These are phyloP conservation scores for Allolobophora icterica DNA, from an alignment of 2,888 invertebrate species.

Conservation along the genomic window DNA sequence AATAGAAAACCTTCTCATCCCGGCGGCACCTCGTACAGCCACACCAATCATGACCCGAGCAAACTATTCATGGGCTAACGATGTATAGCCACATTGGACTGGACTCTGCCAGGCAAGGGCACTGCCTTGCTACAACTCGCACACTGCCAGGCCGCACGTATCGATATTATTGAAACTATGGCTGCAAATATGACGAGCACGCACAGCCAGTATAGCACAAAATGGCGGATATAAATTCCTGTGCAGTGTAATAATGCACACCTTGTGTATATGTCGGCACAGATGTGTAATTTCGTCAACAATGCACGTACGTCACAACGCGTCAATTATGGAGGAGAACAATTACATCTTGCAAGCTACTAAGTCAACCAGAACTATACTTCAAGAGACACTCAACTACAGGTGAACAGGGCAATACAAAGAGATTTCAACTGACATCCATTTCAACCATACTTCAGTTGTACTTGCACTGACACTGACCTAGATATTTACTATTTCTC, in stretches of 20 bases:
- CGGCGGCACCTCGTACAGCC: neutral
- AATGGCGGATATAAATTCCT: constrained; percentile 9
- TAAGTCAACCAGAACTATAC: neutral
- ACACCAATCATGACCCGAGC: neutral
- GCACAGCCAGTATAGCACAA: neutral
- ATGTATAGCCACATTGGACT: neutral
- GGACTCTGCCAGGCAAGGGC: neutral
- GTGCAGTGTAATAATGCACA: neutral
- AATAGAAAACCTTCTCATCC: neutral
- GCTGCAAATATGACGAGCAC: neutral
- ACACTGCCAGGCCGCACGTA: neutral
- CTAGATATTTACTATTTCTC: neutral
- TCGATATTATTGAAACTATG: constrained; percentile 17
- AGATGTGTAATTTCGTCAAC: neutral
- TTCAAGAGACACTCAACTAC: neutral
- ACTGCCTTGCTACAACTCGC: neutral
- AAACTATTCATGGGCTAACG: too few species aligned
- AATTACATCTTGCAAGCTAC: neutral
- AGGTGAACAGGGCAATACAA: neutral
- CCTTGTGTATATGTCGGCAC: neutral
- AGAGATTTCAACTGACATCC: neutral
- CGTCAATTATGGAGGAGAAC: neutral
- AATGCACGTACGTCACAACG: neutral
- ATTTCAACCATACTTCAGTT: neutral
- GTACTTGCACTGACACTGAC: neutral